Evolutionary conservation across 2,797 vertebrate genomes (phyloP).

Genomic region (Crenuchus spilurus): DNA sequence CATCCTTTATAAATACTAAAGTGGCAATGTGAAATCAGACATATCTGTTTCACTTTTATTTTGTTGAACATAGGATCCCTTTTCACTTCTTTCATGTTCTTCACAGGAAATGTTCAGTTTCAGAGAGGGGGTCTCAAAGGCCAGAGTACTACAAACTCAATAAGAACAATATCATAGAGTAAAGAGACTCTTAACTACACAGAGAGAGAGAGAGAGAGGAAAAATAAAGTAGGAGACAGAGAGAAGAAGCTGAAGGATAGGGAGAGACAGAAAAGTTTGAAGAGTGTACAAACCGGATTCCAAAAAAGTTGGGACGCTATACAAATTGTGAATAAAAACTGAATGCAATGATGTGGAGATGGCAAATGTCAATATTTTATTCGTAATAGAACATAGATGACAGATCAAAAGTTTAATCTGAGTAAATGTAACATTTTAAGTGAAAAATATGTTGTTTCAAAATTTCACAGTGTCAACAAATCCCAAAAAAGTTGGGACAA

Average conservation of each 20-base stretch:
- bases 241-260: not conserved
- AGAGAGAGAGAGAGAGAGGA: not conserved
- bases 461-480: no score
- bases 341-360: no score
- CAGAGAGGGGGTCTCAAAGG: not conserved
- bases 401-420: no score
- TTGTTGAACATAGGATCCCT: not conserved
- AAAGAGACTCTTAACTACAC: not conserved
- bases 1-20: constrained; percentile 12
- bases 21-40: constrained; percentile 41
- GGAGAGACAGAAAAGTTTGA: not conserved
- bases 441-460: no score
- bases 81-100: constrained; percentile 42
- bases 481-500: no score
- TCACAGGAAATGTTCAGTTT: constrained; percentile 15
- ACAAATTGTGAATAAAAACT: no score
- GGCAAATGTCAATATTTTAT: no score
- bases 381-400: no score
- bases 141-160: not conserved
- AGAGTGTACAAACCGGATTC: no score
- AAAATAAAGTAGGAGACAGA: not conserved
- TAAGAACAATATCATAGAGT: constrained; percentile 13
- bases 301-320: no score
- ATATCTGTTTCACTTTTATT: constrained; percentile 41
- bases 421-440: no score